Evolutionary conservation across 2,797 vertebrate species (phyloP).

Genomic region (Chelonia mydas): DNA sequence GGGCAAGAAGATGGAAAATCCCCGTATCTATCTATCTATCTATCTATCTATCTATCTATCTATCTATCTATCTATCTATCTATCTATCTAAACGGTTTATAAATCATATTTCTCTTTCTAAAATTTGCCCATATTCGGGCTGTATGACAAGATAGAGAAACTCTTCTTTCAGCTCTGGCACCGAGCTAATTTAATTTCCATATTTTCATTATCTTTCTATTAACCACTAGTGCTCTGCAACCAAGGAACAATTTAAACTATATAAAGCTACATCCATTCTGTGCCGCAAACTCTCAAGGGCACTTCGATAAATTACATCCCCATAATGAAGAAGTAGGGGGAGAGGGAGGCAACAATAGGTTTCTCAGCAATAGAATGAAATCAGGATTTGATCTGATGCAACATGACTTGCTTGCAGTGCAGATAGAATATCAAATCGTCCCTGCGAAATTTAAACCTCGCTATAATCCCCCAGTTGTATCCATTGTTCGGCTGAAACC

Average conservation of each 20-base stretch:
- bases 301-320: slow-evolving; percentile 59
- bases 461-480: slow-evolving; percentile 49
- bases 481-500: slow-evolving; percentile 56
- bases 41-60: too few relatives aligned
- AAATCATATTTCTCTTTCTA: background rate
- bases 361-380: slow-evolving; percentile 54
- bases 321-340: slow-evolving; percentile 64
- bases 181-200: slow-evolving; percentile 70
- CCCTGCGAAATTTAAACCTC: slow-evolving; percentile 67
- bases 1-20: slow-evolving; percentile 15
- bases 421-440: slow-evolving; percentile 75
- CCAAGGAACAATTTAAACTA: slow-evolving; percentile 73
- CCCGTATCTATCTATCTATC: too few relatives aligned
- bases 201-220: slow-evolving; percentile 79
- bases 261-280: slow-evolving; percentile 36
- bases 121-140: slow-evolving; percentile 20
- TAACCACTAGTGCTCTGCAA: slow-evolving; percentile 63
- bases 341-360: slow-evolving; percentile 43
- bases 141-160: slow-evolving; percentile 38
- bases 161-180: slow-evolving; percentile 32
- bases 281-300: slow-evolving; percentile 56
- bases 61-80: too few relatives aligned
- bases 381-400: slow-evolving; percentile 76
- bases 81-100: background rate
- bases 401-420: slow-evolving; percentile 63